Conservation (phyloP, 1,140 invertebrate genomes). For the Leptinotarsa undecemlineata region DNA sequence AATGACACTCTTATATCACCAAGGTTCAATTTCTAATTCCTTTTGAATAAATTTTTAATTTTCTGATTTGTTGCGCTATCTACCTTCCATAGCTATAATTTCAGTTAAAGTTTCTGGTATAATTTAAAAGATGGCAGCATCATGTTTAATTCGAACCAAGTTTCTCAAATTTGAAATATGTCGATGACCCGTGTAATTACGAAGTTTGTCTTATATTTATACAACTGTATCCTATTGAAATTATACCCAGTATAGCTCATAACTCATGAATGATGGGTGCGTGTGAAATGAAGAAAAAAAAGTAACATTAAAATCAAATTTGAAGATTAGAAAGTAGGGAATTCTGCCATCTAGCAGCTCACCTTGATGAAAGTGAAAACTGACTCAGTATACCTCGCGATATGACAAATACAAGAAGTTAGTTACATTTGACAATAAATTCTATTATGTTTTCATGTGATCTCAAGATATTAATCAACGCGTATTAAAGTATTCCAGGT, state of each 20-base stretch:
- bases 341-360: conserved; percentile 5
- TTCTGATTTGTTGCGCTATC: too few species aligned
- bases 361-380: neutral
- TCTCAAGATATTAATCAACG: neutral
- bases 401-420: conserved; percentile 3
- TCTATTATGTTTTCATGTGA: neutral
- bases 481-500: neutral
- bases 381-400: neutral
- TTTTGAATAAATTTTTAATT: too few species aligned
- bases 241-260: too few species aligned
- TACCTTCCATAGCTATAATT: too few species aligned
- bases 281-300: too few species aligned
- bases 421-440: neutral
- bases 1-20: too few species aligned
- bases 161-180: neutral
- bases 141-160: neutral
- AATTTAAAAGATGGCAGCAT: neutral
- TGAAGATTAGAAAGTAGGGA: neutral
- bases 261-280: too few species aligned
- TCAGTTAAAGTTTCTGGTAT: too few species aligned
- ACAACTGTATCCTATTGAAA: neutral
- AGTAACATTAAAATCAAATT: too few species aligned
- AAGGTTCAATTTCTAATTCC: too few species aligned
- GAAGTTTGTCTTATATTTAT: neutral
- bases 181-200: neutral